Conservation (phyloP, 1,140 invertebrate genomes). For the Temnothorax curvispinosus region DNA sequence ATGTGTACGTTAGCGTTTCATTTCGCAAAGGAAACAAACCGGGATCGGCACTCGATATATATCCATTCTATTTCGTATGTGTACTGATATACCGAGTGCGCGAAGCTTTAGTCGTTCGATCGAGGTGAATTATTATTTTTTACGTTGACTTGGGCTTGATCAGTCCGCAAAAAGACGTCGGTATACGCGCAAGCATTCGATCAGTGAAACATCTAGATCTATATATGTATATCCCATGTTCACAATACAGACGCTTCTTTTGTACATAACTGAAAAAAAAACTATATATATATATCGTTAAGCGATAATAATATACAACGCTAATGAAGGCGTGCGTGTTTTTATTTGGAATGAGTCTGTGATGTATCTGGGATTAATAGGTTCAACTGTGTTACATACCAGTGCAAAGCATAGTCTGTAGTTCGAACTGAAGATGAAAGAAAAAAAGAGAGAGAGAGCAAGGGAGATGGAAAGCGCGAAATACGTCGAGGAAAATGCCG, state of each 20-base stretch:
- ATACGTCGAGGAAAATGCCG: slow-evolving; percentile 7
- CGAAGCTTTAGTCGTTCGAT: slow-evolving; percentile 39
- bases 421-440: slow-evolving; percentile 18
- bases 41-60: slow-evolving; percentile 20
- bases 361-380: slow-evolving; percentile 75
- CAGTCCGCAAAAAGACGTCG: slow-evolving; percentile 2
- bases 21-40: background rate
- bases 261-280: slow-evolving; percentile 82
- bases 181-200: slow-evolving; percentile 48
- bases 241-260: slow-evolving; percentile 79
- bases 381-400: slow-evolving; percentile 73
- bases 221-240: slow-evolving; percentile 67
- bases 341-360: slow-evolving; percentile 85
- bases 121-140: slow-evolving; percentile 47
- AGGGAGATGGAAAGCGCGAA: slow-evolving; percentile 42
- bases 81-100: slow-evolving; percentile 9
- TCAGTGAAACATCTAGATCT: slow-evolving; percentile 68
- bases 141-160: slow-evolving; percentile 49
- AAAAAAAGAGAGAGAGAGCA: background rate
- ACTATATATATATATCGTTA: slow-evolving; percentile 67
- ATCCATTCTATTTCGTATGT: slow-evolving; percentile 16
- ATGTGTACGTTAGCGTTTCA: slow-evolving; percentile 33
- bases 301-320: slow-evolving; percentile 77
- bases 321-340: slow-evolving; percentile 82
- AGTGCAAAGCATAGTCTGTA: slow-evolving; percentile 75